Evolutionary conservation across 1,140 invertebrate species (phyloP).

Genomic region (Spodoptera litura): DNA sequence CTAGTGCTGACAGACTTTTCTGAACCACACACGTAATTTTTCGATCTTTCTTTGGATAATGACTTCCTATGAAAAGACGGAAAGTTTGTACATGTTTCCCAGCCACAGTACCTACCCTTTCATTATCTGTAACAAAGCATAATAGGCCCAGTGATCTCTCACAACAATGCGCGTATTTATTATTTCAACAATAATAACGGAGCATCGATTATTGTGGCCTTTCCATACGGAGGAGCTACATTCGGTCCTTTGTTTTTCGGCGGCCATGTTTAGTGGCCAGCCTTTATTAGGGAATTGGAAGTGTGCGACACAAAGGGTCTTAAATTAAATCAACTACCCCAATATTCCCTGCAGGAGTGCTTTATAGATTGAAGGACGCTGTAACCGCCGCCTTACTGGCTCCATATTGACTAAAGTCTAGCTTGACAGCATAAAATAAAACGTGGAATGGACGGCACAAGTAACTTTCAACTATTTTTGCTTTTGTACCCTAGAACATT

Average conservation of each 20-base stretch:
- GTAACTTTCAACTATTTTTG: slow-evolving; percentile 9
- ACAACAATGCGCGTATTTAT: slow-evolving; percentile 55
- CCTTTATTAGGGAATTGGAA: slow-evolving; percentile 73
- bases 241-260: slow-evolving; percentile 62
- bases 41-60: too few species aligned
- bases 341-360: slow-evolving; percentile 62
- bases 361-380: slow-evolving; percentile 50
- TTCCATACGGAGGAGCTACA: slow-evolving; percentile 54
- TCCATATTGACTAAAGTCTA: slow-evolving; percentile 49
- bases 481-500: slow-evolving; percentile 19
- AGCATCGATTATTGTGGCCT: slow-evolving; percentile 59
- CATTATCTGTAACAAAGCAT: slow-evolving; percentile 51
- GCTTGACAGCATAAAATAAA: slow-evolving; percentile 31
- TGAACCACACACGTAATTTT: too few species aligned
- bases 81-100: neutral
- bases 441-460: slow-evolving; percentile 2
- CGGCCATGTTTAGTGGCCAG: slow-evolving; percentile 56
- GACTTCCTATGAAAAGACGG: neutral
- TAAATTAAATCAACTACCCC: slow-evolving; percentile 71
- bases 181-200: slow-evolving; percentile 48
- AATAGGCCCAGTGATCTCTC: slow-evolving; percentile 30
- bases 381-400: slow-evolving; percentile 32
- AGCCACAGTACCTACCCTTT: slow-evolving; percentile 24
- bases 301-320: slow-evolving; percentile 68
- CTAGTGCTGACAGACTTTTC: neutral